Conservation (phyloP, 2,888 invertebrate genomes). For the Myopa tessellatipennis region DNA sequence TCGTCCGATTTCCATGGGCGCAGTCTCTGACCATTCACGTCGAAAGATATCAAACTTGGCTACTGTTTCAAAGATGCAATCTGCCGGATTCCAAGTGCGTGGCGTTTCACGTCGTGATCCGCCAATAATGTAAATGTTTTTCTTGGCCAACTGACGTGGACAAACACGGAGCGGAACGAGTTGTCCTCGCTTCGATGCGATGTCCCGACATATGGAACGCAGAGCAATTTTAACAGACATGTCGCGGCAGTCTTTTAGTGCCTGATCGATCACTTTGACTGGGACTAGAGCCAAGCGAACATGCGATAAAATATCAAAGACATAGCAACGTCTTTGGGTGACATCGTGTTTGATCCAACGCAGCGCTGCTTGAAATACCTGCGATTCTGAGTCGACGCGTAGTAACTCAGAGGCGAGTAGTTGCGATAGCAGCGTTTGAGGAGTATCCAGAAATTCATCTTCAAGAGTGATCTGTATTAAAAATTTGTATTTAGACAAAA, state of each 20-base stretch:
- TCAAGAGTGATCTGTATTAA: conserved; percentile 71
- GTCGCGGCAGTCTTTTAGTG: conserved; percentile 82
- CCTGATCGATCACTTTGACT: conserved; percentile 80
- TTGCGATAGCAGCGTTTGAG: conserved; percentile 80
- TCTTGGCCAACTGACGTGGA: conserved; percentile 86
- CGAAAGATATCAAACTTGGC: conserved; percentile 80
- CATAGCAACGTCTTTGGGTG: conserved; percentile 79
- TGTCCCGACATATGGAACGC: conserved; percentile 82
- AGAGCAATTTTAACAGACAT: conserved; percentile 84
- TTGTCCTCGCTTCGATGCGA: conserved; percentile 80
- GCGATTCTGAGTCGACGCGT: conserved; percentile 88
- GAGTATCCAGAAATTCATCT: conserved; percentile 87
- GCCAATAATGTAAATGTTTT: conserved; percentile 88
- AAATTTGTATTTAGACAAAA: not conserved
- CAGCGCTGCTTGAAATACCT: conserved; percentile 88
- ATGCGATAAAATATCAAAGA: conserved; percentile 86
- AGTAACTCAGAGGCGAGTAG: conserved; percentile 87
- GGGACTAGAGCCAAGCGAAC: conserved; percentile 87
- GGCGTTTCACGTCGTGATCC: conserved; percentile 85
- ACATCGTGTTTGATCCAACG: conserved; percentile 89
- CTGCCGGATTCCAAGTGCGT: conserved; percentile 80
- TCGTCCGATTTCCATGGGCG: conserved; percentile 85
- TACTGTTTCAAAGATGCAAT: conserved; percentile 85
- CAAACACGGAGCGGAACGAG: conserved; percentile 80
- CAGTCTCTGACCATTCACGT: conserved; percentile 82